These are phyloP conservation scores for Diloba caeruleocephala DNA, from an alignment of 2,888 invertebrate species.

Conservation along the genomic window DNA sequence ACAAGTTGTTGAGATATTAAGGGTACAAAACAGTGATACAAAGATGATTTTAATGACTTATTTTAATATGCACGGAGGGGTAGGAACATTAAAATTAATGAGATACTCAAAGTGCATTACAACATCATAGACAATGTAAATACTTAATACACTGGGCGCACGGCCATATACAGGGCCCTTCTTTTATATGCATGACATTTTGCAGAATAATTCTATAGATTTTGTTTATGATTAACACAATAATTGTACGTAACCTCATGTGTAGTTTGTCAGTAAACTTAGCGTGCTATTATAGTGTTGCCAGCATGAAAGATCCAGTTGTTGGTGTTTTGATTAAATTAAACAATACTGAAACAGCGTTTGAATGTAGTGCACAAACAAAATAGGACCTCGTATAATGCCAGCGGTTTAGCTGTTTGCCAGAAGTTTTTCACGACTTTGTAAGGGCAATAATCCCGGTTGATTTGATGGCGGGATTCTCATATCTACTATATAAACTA, in stretches of 20 bases:
- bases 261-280: too few relatives aligned
- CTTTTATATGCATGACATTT: constrained; percentile 42
- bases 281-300: too few relatives aligned
- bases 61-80: constrained; percentile 41
- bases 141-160: constrained; percentile 54
- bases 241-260: constrained; percentile 20
- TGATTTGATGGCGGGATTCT: constrained; percentile 56
- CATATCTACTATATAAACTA: constrained; percentile 38
- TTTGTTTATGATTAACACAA: constrained; percentile 21
- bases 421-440: constrained; percentile 55
- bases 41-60: constrained; percentile 47
- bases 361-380: constrained; percentile 8
- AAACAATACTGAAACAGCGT: constrained; percentile 1
- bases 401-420: constrained; percentile 39
- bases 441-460: constrained; percentile 52
- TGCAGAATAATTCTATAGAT: constrained; percentile 20
- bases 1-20: constrained; percentile 15
- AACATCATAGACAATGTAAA: constrained; percentile 62
- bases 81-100: constrained; percentile 43
- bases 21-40: constrained; percentile 36
- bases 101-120: constrained; percentile 64
- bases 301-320: too few relatives aligned
- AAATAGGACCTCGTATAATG: constrained; percentile 35
- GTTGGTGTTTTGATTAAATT: too few relatives aligned
- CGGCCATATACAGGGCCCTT: constrained; percentile 42